Evolutionary conservation across 2,113 vertebrate species (phyloP).

Genomic region (Takifugu flavidus): DNA sequence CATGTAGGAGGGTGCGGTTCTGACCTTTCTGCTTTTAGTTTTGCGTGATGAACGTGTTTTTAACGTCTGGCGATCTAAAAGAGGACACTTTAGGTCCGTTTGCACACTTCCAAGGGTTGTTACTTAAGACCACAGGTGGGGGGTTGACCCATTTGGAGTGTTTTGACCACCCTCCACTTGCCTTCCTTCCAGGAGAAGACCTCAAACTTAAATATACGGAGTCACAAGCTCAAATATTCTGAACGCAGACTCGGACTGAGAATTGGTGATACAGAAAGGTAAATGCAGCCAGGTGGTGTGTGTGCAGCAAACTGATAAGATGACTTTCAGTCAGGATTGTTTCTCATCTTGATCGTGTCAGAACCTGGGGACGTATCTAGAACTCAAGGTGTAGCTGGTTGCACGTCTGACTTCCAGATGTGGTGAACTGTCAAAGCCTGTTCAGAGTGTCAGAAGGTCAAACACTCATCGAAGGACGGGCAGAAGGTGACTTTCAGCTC

Average conservation of each 20-base stretch:
- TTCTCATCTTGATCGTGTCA: neutral
- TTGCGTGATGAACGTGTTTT: constrained; percentile 9
- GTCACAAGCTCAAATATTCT: constrained; percentile 29
- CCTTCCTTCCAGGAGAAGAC: constrained; percentile 43
- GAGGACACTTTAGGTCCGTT: constrained; percentile 37
- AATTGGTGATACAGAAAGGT: neutral
- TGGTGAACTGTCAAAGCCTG: neutral
- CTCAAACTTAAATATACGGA: constrained; percentile 47
- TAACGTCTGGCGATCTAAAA: constrained; percentile 15
- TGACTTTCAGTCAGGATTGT: neutral
- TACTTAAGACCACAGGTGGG: constrained; percentile 35
- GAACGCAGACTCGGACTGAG: constrained; percentile 7
- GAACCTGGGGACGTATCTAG: neutral
- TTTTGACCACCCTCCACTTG: constrained; percentile 29
- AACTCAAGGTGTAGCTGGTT: neutral
- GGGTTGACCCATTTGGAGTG: constrained; percentile 50
- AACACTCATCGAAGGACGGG: neutral
- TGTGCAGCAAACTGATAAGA: neutral
- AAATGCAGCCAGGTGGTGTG: neutral
- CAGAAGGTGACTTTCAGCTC: constrained; percentile 9
- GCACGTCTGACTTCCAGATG: neutral
- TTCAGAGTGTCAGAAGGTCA: neutral
- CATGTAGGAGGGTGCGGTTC: neutral
- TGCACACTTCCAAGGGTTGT: constrained; percentile 18
- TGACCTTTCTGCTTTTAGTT: constrained; percentile 3